phyloP scores from a whole-genome alignment of 2,888 invertebrate species.

The Agrochola lota region DNA sequence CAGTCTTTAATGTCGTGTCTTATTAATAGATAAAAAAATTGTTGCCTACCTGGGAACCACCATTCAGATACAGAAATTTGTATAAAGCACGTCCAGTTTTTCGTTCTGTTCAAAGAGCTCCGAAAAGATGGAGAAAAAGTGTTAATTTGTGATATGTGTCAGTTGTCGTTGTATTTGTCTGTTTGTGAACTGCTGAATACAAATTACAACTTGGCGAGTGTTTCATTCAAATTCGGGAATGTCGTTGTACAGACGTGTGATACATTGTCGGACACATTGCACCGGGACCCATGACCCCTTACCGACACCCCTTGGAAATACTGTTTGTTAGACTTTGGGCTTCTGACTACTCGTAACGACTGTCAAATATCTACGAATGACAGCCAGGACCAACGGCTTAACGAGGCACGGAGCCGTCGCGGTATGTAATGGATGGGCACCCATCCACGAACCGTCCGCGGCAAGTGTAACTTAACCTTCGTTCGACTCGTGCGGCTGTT shows the following conservation, averaged over 20 bases:
- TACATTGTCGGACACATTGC: neutral
- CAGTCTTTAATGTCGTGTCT: no score
- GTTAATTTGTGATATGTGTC: neutral
- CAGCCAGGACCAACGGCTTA: neutral
- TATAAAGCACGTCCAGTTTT: neutral
- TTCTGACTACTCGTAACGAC: neutral
- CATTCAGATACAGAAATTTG: neutral
- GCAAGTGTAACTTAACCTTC: neutral
- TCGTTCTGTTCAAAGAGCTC: neutral
- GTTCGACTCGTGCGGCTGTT: neutral
- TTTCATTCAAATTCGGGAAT: neutral
- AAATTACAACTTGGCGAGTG: neutral
- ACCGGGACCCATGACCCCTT: no score
- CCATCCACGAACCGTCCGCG: neutral
- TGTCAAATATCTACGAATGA: neutral
- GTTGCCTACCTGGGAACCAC: neutral
- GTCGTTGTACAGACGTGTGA: neutral
- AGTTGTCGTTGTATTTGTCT: neutral
- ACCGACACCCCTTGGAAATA: no score
- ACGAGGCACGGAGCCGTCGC: neutral
- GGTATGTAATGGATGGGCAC: no score
- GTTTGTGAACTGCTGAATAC: slow-evolving; percentile 10
- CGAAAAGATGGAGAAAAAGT: neutral
- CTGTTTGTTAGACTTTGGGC: neutral
- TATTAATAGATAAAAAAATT: no score